Percentiles rank a stretch among this genome's conserved stretches.
These are phyloP conservation scores for Catagonus wagneri DNA, from an alignment of 2,113 vertebrate genomes.

Conservation along the genomic window DNA sequence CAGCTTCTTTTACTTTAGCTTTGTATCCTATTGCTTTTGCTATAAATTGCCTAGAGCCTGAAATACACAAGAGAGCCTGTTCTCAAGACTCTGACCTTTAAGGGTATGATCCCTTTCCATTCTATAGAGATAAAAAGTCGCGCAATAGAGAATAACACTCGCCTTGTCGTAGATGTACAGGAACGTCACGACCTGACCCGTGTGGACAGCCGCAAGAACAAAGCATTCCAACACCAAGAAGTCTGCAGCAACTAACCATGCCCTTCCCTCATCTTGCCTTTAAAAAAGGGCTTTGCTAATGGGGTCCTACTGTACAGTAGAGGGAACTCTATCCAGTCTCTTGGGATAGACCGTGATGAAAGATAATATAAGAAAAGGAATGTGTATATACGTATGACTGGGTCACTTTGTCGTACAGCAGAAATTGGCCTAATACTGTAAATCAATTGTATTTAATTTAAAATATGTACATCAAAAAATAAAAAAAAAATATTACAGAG, in stretches of 20 bases:
- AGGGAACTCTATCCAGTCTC: too few species aligned
- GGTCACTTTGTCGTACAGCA: too few species aligned
- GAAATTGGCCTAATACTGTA: too few species aligned
- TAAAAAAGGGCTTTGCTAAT: too few species aligned
- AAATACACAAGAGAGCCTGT: not conserved
- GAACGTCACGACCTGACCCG: not conserved
- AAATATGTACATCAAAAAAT: too few species aligned
- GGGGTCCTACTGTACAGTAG: too few species aligned
- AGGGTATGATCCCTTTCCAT: not conserved
- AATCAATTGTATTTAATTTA: too few species aligned
- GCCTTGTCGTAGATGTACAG: not conserved
- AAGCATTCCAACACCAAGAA: not conserved
- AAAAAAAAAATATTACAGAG: too few species aligned
- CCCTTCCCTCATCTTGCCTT: not conserved
- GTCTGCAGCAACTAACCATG: not conserved
- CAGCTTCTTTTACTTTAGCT: not conserved
- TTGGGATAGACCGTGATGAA: too few species aligned
- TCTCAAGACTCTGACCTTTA: not conserved
- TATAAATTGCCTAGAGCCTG: not conserved
- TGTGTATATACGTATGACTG: too few species aligned
- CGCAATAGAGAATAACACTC: not conserved
- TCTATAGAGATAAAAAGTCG: not conserved
- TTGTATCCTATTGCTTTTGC: not conserved
- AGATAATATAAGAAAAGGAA: too few species aligned
- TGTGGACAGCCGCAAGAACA: fast-evolving